Conservation (phyloP, 2,888 invertebrate species). For the Hololepta plana region DNA sequence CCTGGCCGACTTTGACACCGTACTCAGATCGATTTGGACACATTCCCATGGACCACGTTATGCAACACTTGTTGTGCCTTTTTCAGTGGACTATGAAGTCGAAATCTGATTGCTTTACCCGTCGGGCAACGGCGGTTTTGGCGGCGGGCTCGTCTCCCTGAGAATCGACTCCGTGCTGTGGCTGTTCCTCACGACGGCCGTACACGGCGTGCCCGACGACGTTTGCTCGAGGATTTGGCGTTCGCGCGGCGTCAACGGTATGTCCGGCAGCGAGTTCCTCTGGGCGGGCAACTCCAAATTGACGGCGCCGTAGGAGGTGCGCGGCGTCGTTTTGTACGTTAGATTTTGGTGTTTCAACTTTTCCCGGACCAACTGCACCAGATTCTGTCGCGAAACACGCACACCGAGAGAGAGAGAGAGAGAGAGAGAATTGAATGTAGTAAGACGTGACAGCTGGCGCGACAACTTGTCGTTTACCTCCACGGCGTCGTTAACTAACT, state of each 20-base stretch:
- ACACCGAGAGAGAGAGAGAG: no score
- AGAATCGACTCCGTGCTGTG: conserved; percentile 71
- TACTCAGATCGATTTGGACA: no score
- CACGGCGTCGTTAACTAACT: conserved; percentile 54
- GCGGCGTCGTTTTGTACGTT: conserved; percentile 26
- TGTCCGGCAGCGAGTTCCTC: conserved; percentile 58
- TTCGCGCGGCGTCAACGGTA: conserved; percentile 66
- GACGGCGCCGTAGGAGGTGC: conserved; percentile 22
- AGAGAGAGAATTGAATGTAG: no score
- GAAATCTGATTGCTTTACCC: conserved; percentile 30
- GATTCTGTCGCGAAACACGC: conserved; percentile 36
- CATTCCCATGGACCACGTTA: no score
- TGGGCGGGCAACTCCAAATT: conserved; percentile 32
- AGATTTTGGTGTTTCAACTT: conserved; percentile 34
- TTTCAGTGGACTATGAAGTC: no score
- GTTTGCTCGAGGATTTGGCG: conserved; percentile 44
- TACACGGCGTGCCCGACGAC: conserved; percentile 19
- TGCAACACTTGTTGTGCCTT: no score
- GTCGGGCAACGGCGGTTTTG: conserved; percentile 77
- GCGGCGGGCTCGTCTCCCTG: conserved; percentile 53
- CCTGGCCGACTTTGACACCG: no score
- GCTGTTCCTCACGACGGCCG: conserved; percentile 40
- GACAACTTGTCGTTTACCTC: conserved; percentile 29
- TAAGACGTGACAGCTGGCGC: background rate
- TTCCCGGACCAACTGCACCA: conserved; percentile 64